Base-by-base conservation (phyloP, 2,888 invertebrate genomes). In the Cephus pulcher region DNA sequence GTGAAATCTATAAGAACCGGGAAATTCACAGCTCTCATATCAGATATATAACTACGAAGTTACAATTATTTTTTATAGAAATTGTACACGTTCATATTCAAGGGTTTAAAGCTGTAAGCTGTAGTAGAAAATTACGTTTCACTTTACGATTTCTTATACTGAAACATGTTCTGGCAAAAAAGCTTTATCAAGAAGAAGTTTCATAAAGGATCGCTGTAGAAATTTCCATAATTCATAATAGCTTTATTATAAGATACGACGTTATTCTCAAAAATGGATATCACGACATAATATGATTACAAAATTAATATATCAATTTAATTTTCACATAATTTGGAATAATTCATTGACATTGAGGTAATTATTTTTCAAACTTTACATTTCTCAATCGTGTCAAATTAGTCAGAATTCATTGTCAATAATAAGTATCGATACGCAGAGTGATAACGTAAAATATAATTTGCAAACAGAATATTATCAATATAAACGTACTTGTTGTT, bases 401-500 rank as follows among this genome's bases (percentile, higher is more conserved):
- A 15, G 40, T 56, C 23, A 56, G 40, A 23, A 23, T 1, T 23
- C 40, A 23, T 56, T 56, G 15, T 23, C 6, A 23, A 56, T 23
- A 56, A 23, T 56, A 23, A 56, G 23, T 56, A 23, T 56, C 1
- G 6, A 71, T 71, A 71, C 15, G 32, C 32, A 37, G 34, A 30
- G 9, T 69, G 11, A 74, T 76, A 12, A 73, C 30, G 56, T 73
- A 74, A 34, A 73, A 79, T 71, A 71, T 23, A 73, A 74, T 75
- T 75, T 56, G 2, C 40, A 15, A 40, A 15, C 4, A 23, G 30
- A 77, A 34, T 56, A 73, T 70, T 76, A 73, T 68, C 73, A 35
- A 69, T 56, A 79, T 73, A 73, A 68, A 90, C 95, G 93, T 93
- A 97, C 95, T 98, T 99, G 93, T 97, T 98, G 90, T 96, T 96